Conservation (phyloP, 2,797 vertebrate species). For the Danio kyathit region DNA sequence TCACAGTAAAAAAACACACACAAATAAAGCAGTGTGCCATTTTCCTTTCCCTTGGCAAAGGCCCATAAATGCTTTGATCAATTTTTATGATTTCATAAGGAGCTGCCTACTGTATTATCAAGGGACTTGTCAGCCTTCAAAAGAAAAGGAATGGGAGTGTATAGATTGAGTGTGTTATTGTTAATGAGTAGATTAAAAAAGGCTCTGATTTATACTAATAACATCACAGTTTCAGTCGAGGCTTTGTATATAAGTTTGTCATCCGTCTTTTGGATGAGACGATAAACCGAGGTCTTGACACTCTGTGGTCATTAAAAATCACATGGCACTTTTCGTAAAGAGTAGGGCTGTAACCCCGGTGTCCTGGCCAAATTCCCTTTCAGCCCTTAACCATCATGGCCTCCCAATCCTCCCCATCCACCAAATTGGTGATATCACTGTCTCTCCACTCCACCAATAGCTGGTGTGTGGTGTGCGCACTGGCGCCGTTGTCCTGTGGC, state of each 20-base stretch:
- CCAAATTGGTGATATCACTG: no score
- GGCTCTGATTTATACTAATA: conserved; percentile 20
- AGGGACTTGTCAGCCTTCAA: conserved; percentile 6
- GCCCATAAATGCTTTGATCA: conserved; percentile 39
- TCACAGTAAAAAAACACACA: conserved; percentile 16
- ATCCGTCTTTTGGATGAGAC: no score
- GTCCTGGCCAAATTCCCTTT: no score
- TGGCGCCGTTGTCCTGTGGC: no score
- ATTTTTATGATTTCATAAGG: conserved; percentile 7
- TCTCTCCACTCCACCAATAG: no score
- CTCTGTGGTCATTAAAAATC: no score
- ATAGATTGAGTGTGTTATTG: neutral
- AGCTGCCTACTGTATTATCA: conserved; percentile 21
- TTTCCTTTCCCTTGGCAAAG: conserved; percentile 33
- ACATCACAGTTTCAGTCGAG: neutral
- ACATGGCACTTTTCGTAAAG: no score
- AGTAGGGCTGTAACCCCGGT: no score
- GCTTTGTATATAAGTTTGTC: neutral
- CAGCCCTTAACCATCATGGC: no score
- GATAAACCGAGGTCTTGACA: no score
- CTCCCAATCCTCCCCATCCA: no score
- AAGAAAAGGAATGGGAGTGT: conserved; percentile 20
- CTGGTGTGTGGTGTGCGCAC: no score
- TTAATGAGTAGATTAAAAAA: conserved; percentile 19
- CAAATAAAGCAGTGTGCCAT: conserved; percentile 33